Conservation (phyloP, 1,140 invertebrate species). For the Streblospio benedicti region DNA sequence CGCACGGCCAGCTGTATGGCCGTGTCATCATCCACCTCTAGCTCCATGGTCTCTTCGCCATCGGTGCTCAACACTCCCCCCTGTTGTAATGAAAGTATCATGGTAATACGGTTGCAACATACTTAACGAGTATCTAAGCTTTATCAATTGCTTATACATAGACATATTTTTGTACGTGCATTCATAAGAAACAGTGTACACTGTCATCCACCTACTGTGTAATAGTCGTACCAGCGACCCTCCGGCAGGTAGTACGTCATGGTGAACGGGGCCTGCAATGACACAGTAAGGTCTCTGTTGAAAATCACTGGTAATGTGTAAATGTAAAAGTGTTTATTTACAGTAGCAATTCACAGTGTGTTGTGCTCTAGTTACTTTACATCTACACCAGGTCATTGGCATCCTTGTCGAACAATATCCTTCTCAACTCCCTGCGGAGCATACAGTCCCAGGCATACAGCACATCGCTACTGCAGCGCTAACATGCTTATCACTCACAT, state of each 20-base stretch:
- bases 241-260: slow-evolving; percentile 8
- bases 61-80: not conserved
- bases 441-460: too few relatives aligned
- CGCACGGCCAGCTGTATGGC: slow-evolving; percentile 43
- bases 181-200: slow-evolving; percentile 13
- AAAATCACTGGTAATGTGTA: too few relatives aligned
- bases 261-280: not conserved
- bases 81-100: not conserved
- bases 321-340: too few relatives aligned
- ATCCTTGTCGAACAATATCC: too few relatives aligned
- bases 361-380: too few relatives aligned
- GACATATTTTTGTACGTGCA: not conserved
- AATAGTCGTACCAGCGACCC: slow-evolving; percentile 14
- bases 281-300: too few relatives aligned
- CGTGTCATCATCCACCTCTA: slow-evolving; percentile 17
- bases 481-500: too few relatives aligned
- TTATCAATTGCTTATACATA: not conserved
- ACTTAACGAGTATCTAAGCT: slow-evolving; percentile 3
- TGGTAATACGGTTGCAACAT: not conserved
- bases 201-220: slow-evolving; percentile 16
- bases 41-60: not conserved
- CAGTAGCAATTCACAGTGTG: too few relatives aligned
- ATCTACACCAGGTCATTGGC: too few relatives aligned
- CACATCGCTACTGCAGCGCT: too few relatives aligned
- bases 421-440: too few relatives aligned